Evolutionary conservation across 2,797 vertebrate genomes (phyloP).

Genomic region (Percopsis omiscomaycus): DNA sequence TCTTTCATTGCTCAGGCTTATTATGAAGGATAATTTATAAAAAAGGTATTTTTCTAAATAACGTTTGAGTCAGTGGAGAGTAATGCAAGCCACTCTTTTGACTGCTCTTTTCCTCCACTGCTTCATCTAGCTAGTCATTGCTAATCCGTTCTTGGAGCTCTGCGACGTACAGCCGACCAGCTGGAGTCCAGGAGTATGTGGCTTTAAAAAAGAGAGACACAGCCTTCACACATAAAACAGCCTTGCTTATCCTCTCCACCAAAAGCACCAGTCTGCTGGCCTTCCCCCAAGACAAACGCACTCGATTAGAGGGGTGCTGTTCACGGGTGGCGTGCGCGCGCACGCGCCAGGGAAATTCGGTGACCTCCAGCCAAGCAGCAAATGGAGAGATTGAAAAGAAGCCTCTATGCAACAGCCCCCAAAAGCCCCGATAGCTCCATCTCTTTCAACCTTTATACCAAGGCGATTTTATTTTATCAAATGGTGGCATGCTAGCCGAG

Average conservation of each 20-base stretch:
- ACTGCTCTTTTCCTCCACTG: constrained; percentile 28
- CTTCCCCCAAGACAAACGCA: constrained; percentile 82
- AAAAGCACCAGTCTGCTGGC: constrained; percentile 76
- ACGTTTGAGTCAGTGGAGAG: constrained; percentile 15
- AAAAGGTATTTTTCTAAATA: constrained; percentile 13
- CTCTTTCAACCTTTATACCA: constrained; percentile 16
- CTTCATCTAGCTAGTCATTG: constrained; percentile 33
- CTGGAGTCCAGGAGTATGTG: constrained; percentile 42
- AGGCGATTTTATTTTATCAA: constrained; percentile 12
- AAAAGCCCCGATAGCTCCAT: constrained; percentile 17
- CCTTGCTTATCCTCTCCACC: constrained; percentile 72
- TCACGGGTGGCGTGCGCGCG: constrained; percentile 60
- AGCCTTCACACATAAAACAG: constrained; percentile 67
- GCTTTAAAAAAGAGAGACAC: constrained; percentile 39
- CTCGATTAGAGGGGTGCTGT: constrained; percentile 81
- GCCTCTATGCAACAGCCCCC: constrained; percentile 22
- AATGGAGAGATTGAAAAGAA: constrained; percentile 30
- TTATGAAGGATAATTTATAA: too few relatives aligned
- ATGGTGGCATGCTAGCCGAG: constrained; percentile 12
- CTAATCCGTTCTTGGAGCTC: constrained; percentile 38
- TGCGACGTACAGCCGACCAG: constrained; percentile 20
- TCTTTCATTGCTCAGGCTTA: constrained; percentile 8
- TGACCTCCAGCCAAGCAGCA: constrained; percentile 35
- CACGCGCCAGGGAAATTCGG: constrained; percentile 27
- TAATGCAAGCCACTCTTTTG: constrained; percentile 17